Conservation (phyloP, 1,140 invertebrate species). For the Trichonephila clavipes region DNA sequence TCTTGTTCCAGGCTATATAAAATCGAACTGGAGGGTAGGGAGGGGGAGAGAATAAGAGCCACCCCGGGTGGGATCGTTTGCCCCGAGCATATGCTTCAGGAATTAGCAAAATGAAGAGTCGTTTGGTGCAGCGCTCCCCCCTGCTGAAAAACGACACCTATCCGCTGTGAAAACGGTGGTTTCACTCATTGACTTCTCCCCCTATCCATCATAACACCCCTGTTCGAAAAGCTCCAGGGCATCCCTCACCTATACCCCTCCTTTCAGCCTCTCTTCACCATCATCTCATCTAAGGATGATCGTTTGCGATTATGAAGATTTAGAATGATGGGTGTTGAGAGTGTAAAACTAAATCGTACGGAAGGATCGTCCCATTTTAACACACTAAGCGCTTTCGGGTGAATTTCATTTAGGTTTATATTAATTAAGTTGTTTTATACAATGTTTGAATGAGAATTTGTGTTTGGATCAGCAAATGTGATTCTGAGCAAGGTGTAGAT, state of each 20-base stretch:
- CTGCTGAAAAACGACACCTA: conserved; percentile 56
- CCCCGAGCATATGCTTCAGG: conserved; percentile 48
- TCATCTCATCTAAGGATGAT: too few relatives aligned
- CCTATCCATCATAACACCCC: conserved; percentile 37
- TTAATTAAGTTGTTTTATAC: too few relatives aligned
- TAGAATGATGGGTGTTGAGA: background rate
- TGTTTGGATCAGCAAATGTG: too few relatives aligned
- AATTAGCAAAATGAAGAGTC: conserved; percentile 49
- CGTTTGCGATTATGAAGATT: background rate
- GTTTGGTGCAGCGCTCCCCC: background rate
- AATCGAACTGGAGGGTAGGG: background rate
- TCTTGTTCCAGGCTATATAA: conserved; percentile 51
- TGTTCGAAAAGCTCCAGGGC: background rate
- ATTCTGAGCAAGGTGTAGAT: too few relatives aligned
- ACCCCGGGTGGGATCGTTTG: conserved; percentile 42
- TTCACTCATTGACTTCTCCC: conserved; percentile 68
- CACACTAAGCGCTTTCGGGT: too few relatives aligned
- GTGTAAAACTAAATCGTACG: background rate
- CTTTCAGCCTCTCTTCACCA: too few relatives aligned
- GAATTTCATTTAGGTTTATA: too few relatives aligned
- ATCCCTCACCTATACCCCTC: background rate
- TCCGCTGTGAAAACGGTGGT: conserved; percentile 75
- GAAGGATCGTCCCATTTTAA: too few relatives aligned
- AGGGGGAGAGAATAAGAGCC: background rate
- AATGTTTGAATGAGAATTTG: too few relatives aligned